These are phyloP conservation scores for Ptycholaimellus sp. DNA, from an alignment of 2,888 invertebrate genomes.

Conservation along the genomic window DNA sequence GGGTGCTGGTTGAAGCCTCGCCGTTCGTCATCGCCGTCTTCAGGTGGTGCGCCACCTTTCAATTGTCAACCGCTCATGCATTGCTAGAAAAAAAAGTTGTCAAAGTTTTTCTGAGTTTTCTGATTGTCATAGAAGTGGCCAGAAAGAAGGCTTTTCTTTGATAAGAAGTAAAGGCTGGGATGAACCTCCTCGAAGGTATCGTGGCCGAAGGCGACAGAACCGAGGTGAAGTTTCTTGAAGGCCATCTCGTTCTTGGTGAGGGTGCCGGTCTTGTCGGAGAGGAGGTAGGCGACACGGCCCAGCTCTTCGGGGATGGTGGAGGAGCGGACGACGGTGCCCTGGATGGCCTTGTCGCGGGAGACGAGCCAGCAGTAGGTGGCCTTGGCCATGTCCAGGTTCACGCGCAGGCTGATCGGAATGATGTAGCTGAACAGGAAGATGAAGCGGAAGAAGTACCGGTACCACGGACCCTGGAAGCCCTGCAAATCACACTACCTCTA, in stretches of 20 bases:
- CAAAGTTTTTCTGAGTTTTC: too few species aligned
- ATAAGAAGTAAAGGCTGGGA: neutral
- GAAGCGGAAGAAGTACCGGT: conserved; percentile 79
- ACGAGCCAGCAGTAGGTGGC: conserved; percentile 89
- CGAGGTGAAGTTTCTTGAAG: conserved; percentile 47
- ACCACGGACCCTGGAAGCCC: conserved; percentile 88
- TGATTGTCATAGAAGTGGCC: too few species aligned
- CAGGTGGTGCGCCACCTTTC: too few species aligned
- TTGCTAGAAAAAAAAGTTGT: too few species aligned
- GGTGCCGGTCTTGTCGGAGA: conserved; percentile 94
- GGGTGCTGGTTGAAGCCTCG: too few species aligned
- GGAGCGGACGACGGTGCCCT: conserved; percentile 76
- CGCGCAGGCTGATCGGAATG: conserved; percentile 86
- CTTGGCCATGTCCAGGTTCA: conserved; percentile 96
- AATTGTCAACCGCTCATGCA: too few species aligned
- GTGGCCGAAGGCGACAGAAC: conserved; percentile 64
- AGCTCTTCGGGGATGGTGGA: conserved; percentile 96
- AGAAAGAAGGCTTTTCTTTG: too few species aligned
- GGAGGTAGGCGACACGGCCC: conserved; percentile 77
- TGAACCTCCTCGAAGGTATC: conserved; percentile 56
- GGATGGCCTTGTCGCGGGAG: conserved; percentile 68
- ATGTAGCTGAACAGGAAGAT: conserved; percentile 92
- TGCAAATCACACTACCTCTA: conserved; percentile 18
- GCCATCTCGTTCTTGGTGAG: conserved; percentile 94
- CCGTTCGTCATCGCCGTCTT: too few species aligned